Base-by-base conservation (phyloP, 2,888 invertebrate genomes). In the Ichneumon xanthorius region DNA sequence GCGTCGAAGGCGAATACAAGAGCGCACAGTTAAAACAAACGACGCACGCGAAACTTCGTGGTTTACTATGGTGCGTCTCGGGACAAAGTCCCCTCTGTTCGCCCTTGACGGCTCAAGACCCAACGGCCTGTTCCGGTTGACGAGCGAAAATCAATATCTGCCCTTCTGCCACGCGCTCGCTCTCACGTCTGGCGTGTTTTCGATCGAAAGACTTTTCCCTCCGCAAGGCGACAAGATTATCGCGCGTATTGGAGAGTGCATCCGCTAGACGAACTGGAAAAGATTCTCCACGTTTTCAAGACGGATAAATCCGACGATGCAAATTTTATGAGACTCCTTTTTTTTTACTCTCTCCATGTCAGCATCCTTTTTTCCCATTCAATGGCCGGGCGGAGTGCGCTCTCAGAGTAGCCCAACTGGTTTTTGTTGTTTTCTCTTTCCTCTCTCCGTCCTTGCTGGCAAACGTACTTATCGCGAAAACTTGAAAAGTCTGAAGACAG, bases 221-320 rank as follows among this genome's bases (percentile, higher is more conserved):
- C 2, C 48, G 40, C 40, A 58, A 26, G 50, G 3, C 53, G 48
- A 19, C 33, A 67, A 76, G 76, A 81, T 81, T 75, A 75, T 81
- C 75, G 55, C 11, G 11, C 14, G 61, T 48, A 75, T 63, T 70
- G 63, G 50, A 70, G 70, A 76, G 40, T 58, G 67, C 53, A 26
- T 14, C 14, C 30, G 9, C 48, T 7, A 30, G 70, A 63, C 30
- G 45, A 73, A 70, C 50, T 70, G 6, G 70, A 37, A 33, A 68
- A 83, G 58, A 83, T 75, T 79, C 55, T 26, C 40, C n/a, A 55
- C 70, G 33, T 79, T 53, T 83, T 53, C 40, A 45, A 16, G 30
- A 45, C 22, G 33, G 14, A 70, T 70, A 71, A 76, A 71, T 75
- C 50, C 53, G 33, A 63, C 53, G 37, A 40, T n/a, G 63, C 16